Conservation (phyloP, 1,140 invertebrate species). For the Drosophila funebris region DNA sequence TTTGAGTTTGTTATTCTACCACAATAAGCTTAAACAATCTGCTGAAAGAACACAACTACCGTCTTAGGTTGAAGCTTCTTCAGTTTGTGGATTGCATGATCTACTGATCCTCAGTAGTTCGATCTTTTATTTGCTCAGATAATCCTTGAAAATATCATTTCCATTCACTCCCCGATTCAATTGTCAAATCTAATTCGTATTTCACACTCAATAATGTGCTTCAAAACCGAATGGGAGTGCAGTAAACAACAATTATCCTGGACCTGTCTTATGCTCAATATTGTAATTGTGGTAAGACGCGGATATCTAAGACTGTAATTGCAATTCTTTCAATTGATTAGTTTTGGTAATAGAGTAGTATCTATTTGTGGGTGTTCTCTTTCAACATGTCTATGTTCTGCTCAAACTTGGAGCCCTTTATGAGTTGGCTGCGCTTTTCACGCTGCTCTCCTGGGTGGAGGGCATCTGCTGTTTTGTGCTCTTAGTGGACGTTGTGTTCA, state of each 20-base stretch:
- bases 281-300: constrained; percentile 17
- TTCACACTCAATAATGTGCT: constrained; percentile 19
- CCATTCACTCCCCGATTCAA: not conserved
- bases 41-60: too few species aligned
- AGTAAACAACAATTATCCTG: constrained; percentile 9
- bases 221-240: constrained; percentile 17
- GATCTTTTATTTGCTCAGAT: too few species aligned
- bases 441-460: constrained; percentile 10
- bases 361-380: constrained; percentile 6
- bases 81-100: too few species aligned
- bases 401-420: not conserved
- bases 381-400: constrained; percentile 22
- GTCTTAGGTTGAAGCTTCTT: too few species aligned
- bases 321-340: not conserved
- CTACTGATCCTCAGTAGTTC: too few species aligned
- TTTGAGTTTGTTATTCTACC: too few species aligned
- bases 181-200: not conserved
- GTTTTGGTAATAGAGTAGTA: constrained; percentile 10
- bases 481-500: not conserved
- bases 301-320: not conserved
- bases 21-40: too few species aligned
- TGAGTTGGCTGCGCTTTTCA: constrained; percentile 4
- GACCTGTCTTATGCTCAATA: constrained; percentile 25
- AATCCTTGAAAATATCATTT: not conserved
- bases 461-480: not conserved